Evolutionary conservation across 2,888 invertebrate species (phyloP).

Genomic region (Pomacea canaliculata): DNA sequence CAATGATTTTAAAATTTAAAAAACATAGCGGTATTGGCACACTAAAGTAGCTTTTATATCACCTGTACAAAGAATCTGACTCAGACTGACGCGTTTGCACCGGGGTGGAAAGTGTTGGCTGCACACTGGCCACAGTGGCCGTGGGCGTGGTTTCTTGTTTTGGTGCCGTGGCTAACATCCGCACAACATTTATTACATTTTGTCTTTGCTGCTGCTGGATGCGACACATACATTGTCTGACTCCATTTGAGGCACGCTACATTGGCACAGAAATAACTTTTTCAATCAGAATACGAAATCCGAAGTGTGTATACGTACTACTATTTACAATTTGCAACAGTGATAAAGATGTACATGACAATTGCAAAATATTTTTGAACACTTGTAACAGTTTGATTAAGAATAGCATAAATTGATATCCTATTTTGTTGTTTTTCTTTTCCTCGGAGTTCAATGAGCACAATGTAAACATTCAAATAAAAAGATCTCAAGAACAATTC

Average conservation of each 20-base stretch:
- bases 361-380: too few relatives aligned
- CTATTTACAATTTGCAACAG: too few relatives aligned
- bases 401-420: too few relatives aligned
- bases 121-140: neutral
- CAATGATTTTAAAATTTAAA: neutral
- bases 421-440: too few relatives aligned
- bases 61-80: constrained; percentile 26
- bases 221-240: constrained; percentile 12
- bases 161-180: constrained; percentile 2
- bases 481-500: too few relatives aligned
- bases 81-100: constrained; percentile 9
- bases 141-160: neutral
- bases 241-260: neutral
- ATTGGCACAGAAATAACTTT: too few relatives aligned
- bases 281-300: too few relatives aligned
- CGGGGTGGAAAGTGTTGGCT: neutral
- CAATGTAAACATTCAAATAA: too few relatives aligned
- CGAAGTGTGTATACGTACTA: too few relatives aligned
- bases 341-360: too few relatives aligned
- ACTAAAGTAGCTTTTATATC: neutral
- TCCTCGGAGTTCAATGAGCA: too few relatives aligned
- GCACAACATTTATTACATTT: constrained; percentile 11
- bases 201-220: constrained; percentile 2
- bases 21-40: neutral
- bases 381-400: too few relatives aligned